Evolutionary conservation across 2,113 vertebrate species (phyloP), one percentile per base, ranked within the genome.

Genomic region (Crotalus tigris): DNA sequence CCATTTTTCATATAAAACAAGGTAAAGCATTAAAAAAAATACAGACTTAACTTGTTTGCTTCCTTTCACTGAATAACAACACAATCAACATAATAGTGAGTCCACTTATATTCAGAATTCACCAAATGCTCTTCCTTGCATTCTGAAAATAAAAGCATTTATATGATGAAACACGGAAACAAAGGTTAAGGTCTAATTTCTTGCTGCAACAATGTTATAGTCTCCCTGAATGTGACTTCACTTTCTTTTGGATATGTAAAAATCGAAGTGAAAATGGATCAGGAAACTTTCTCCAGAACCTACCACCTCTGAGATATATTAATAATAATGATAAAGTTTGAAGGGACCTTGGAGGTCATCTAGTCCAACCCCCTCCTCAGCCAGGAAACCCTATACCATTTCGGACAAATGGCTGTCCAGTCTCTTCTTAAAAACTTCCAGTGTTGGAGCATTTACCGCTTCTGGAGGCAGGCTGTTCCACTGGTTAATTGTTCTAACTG

Each of bases 171-270:
- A 75, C 55, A 55, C 58, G 33, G 26, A 12, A 87, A 89, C 3
- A 5, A 87, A 91, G 24, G 29, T 92, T 89, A 81, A 90, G 91
- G 26, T 51, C 29, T 21, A 88, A 11, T 29, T 91, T 88, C 26
- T 64, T 10, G 93, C 1, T 19, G 8, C 75, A 90, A 21, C 26
- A 88, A 0, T 1, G 2, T 81, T 81, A 15, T 92, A 12, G 3
- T 33, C 29, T 6, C 8, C 55, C 21, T 0, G 33, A 94, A 93
- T 44, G 24, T 5, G 89, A 54, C 11, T 54, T 61, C 23, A 55
- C 15, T 59, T 44, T 21, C 54, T 5, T 59, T 5, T 85, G 12
- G 23, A 89, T 61, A 46, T 0, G 0, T n/a, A 1, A 23, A 0
- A 0, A 92, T 64, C 11, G 10, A 53, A 59, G 88, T 58, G 85